Base-by-base conservation (phyloP, 2,888 invertebrate genomes). In the Synanthedon formicaeformis region DNA sequence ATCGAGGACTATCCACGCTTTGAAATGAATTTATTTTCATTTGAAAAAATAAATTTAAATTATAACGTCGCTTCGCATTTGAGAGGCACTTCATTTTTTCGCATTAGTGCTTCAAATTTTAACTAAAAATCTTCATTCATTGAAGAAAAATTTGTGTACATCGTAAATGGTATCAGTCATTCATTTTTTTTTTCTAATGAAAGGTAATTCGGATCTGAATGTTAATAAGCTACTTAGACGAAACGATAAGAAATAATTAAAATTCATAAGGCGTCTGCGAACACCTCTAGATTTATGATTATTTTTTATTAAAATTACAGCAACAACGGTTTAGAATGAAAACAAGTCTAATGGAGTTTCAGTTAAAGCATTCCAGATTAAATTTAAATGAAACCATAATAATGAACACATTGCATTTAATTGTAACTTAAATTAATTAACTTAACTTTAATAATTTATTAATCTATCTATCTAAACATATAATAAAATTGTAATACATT, bases 121-220 rank as follows among this genome's bases (percentile, higher is more conserved):
- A 51, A 54, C 54, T 56, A 40, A 40, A 45, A 51, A 51, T 56
- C 52, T 56, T 52, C 54, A 52, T 56, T 56, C 56, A 56, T 51
- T 45, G 40, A 49, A 52, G 53, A 56, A 53, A 55, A 53, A 55
- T 53, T 23, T 55, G 51, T 45, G 6, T n/a, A 45, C 45, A 13
- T 45, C 13, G 8, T 45, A 45, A 45, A 13, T 13, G 45, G 14
- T 45, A 13, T 45, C 8, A 45, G 13, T 45, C 45, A 45, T 45
- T 52, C 41, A 12, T 23, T 49, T 34, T 49, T 34, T 41, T 45
- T 48, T 8, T 48, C 55, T 57, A 59, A 58, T 65, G 59, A 64
- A 66, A 63, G 57, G 53, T 55, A 57, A 63, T 61, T 56, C 58
- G 53, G 56, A 50, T 52, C 57, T 52, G 60, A 64, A 64, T 65